phyloP scores from a whole-genome alignment of 2,797 vertebrate species.

The Acridotheres tristis region DNA sequence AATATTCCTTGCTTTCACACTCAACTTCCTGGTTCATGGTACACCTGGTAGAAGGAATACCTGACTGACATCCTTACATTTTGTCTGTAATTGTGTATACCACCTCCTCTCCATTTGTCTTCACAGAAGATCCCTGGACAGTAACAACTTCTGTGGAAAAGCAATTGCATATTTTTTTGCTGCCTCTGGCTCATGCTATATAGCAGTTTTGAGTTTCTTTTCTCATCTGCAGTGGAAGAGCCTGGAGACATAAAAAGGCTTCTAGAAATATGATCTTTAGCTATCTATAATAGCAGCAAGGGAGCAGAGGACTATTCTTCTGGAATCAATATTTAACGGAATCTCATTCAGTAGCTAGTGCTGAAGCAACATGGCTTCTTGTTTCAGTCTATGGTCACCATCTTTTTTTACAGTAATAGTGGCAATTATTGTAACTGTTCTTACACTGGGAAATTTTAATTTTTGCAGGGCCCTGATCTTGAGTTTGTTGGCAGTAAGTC shows the following conservation, averaged over 20 bases:
- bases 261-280: constrained; percentile 10
- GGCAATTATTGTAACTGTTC: background rate
- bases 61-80: background rate
- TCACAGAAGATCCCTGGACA: background rate
- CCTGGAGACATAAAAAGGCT: background rate
- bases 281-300: background rate
- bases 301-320: background rate
- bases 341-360: background rate
- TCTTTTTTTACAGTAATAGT: background rate
- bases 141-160: background rate
- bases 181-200: background rate
- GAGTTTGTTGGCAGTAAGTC: background rate
- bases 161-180: background rate
- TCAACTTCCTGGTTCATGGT: background rate
- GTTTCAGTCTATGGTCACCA: background rate
- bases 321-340: background rate
- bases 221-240: background rate
- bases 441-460: background rate
- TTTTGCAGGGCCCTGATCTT: background rate
- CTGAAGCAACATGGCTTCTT: background rate
- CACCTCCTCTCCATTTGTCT: background rate
- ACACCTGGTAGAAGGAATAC: background rate
- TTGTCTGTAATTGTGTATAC: background rate
- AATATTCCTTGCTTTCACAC: background rate
- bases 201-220: background rate